phyloP scores from a whole-genome alignment of 1,140 invertebrate species.

The Caenorhabditis inopinata region DNA sequence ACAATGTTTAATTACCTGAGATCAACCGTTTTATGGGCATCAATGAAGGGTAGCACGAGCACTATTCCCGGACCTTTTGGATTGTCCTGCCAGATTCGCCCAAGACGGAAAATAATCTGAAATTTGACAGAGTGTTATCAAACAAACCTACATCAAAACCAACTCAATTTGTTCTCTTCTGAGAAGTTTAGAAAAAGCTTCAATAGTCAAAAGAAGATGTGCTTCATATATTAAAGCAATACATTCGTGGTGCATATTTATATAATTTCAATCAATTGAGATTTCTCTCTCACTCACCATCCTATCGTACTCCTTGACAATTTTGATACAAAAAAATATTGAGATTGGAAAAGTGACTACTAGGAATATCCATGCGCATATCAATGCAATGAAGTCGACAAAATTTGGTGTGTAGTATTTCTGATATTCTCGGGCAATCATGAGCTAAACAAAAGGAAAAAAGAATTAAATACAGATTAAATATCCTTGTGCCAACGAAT shows the following conservation, averaged over 20 bases:
- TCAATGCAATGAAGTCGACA: conserved; percentile 28
- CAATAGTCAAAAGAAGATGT: too few species aligned
- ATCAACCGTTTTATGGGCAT: conserved; percentile 82
- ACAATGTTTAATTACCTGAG: conserved; percentile 68
- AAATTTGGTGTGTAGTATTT: conserved; percentile 9
- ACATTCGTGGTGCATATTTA: too few species aligned
- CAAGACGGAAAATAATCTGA: conserved; percentile 60
- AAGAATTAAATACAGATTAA: not conserved
- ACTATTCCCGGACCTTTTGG: conserved; percentile 73
- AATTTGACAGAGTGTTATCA: not conserved
- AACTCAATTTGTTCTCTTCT: too few species aligned
- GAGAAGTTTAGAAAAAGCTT: too few species aligned
- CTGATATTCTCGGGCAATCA: conserved; percentile 13
- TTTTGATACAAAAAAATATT: conserved; percentile 61
- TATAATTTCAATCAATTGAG: too few species aligned
- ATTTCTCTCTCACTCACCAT: too few species aligned
- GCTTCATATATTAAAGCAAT: too few species aligned
- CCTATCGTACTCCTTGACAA: conserved; percentile 62
- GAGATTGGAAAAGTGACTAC: conserved; percentile 53
- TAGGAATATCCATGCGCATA: conserved; percentile 52
- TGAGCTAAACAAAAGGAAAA: not conserved
- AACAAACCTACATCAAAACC: too few species aligned
- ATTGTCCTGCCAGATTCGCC: conserved; percentile 37
- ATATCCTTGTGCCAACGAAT: not conserved
- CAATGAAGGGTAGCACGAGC: conserved; percentile 84